These are phyloP conservation scores for Edolisoma coerulescens DNA, from an alignment of 2,113 vertebrate genomes.

Conservation along the genomic window DNA sequence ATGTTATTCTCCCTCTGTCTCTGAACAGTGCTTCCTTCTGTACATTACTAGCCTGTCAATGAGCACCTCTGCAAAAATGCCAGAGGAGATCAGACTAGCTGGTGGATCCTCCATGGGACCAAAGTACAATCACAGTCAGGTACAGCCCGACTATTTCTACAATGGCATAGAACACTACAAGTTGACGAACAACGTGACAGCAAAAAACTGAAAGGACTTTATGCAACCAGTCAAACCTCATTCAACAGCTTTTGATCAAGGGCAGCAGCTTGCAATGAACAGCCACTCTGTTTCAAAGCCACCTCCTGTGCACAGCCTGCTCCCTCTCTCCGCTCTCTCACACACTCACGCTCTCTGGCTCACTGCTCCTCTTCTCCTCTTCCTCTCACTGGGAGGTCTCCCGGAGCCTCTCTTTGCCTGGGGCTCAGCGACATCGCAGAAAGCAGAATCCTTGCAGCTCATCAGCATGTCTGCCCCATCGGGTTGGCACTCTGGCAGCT, in stretches of 20 bases:
- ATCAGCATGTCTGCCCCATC: background rate
- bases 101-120: background rate
- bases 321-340: background rate
- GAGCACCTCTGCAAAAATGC: background rate
- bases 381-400: background rate
- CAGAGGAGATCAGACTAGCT: background rate
- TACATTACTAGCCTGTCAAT: background rate
- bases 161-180: background rate
- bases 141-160: background rate
- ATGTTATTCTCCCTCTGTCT: background rate
- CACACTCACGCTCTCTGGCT: background rate
- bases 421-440: slow-evolving; percentile 3
- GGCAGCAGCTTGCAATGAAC: background rate
- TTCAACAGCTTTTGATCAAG: background rate
- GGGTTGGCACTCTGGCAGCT: background rate
- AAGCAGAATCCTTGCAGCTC: slow-evolving; percentile 53
- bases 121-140: background rate
- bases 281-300: background rate
- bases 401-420: background rate
- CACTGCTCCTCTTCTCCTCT: background rate
- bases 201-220: slow-evolving; percentile 21
- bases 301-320: background rate
- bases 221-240: slow-evolving; percentile 19
- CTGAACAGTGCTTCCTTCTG: background rate
- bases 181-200: background rate